Evolutionary conservation across 2,888 invertebrate genomes (phyloP).

Genomic region (Drosophila pseudotakahashii): DNA sequence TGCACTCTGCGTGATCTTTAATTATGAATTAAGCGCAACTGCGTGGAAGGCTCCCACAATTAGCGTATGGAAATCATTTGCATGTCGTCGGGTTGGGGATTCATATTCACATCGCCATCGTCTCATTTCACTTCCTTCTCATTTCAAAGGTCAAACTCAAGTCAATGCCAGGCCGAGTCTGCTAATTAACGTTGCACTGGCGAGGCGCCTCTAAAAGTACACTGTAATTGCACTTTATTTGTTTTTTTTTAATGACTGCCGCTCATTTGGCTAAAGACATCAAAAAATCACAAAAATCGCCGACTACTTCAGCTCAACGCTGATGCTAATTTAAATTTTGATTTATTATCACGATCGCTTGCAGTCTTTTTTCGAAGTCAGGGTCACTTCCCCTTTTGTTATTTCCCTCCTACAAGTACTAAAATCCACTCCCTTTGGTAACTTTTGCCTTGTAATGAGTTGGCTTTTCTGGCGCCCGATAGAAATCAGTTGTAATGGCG

Average conservation of each 20-base stretch:
- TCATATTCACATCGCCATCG: constrained; percentile 4
- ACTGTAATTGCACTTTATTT: constrained; percentile 55
- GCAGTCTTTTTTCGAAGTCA: constrained; percentile 20
- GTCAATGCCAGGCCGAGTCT: constrained; percentile 65
- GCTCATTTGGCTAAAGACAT: constrained; percentile 48
- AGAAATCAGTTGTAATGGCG: constrained; percentile 47
- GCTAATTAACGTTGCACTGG: constrained; percentile 45
- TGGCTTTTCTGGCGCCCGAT: constrained; percentile 38
- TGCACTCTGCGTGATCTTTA: constrained; percentile 48
- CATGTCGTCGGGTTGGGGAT: constrained; percentile 27
- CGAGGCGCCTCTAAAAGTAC: constrained; percentile 39
- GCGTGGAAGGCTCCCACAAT: constrained; percentile 23
- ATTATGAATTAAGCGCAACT: constrained; percentile 55
- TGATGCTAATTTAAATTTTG: constrained; percentile 58
- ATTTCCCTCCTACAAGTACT: not conserved
- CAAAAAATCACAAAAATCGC: constrained; percentile 9
- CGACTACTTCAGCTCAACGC: not conserved
- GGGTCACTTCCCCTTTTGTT: constrained; percentile 30
- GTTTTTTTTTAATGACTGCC: constrained; percentile 54
- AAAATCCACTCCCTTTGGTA: constrained; percentile 10
- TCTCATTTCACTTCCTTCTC: constrained; percentile 32
- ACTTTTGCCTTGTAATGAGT: constrained; percentile 21
- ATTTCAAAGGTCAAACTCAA: constrained; percentile 62
- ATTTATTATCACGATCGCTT: constrained; percentile 60
- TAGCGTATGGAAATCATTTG: constrained; percentile 30